Base-by-base conservation (phyloP, 2,888 invertebrate species). In the Meta bourneti region DNA sequence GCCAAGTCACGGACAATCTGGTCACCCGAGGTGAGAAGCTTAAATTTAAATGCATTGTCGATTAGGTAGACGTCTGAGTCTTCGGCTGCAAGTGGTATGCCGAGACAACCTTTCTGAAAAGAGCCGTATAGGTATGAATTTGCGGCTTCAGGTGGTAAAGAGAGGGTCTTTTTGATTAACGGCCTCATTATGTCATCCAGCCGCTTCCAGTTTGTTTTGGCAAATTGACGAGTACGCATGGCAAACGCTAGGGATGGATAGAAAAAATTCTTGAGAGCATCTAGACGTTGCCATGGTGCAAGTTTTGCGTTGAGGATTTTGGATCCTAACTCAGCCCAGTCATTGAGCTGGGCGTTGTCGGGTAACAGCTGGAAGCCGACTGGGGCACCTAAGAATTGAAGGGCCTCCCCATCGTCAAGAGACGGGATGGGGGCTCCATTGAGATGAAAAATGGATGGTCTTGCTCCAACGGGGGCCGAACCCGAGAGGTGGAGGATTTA, bases 371-470 rank as follows among this genome's bases (percentile, higher is more conserved):
- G n/a, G n/a, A n/a, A n/a, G 7, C 83, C 83, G 0, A 83, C 70
- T 7, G 83, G 83, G 16, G 51, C 72, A 2, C 83, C 83, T 52
- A 71, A 74, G 20, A 74, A 83, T 6, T n/a, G 34, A n/a, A 51
- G 0, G 48, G 20, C 0, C 6, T 8, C 8, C 11, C 52, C 51
- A 52, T 54, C 54, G 7, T 11, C 7, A 54, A 8, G 0, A 16
- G n/a, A 13, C 2, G 19, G 2, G 48, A 71, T 34, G 5, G 9
- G 72, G 8, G 7, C 16, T 0, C 51, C 70, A 5, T 51, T 19
- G 11, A 83, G 9, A 19, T 0, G n/a, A 7, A 83, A 72, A 6
- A 0, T 0, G 6, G 72, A 0, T 6, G 5, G 1, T 0, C 52
- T 6, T 6, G 6, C 8, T 13, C 83, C 72, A 0, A 16, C 8